Evolutionary conservation across 2,113 vertebrate genomes (phyloP).

Genomic region (Orthochromis indermauri): DNA sequence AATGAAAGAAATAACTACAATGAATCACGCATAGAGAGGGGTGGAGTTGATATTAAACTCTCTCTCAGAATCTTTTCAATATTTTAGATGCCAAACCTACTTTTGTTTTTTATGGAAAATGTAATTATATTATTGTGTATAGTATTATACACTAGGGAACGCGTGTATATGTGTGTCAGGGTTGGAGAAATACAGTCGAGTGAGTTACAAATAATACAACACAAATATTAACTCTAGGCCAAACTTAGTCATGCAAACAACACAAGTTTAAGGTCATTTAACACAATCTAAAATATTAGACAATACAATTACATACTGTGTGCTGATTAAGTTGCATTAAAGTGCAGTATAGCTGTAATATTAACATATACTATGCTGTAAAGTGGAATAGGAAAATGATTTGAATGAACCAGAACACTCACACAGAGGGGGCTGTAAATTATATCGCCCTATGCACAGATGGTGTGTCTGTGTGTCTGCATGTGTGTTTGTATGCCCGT

Average conservation of each 20-base stretch:
- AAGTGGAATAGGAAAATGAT: slow-evolving; percentile 43
- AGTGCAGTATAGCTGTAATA: background rate
- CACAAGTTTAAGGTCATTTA: background rate
- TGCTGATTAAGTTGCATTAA: background rate
- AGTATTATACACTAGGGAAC: background rate
- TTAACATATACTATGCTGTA: slow-evolving; percentile 13
- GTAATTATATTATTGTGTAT: slow-evolving; percentile 1
- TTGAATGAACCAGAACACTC: slow-evolving; percentile 14
- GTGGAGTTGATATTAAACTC: background rate
- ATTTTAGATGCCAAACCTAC: background rate
- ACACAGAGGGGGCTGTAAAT: slow-evolving; percentile 36
- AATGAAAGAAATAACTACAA: slow-evolving; percentile 35
- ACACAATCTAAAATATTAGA: background rate
- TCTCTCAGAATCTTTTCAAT: background rate
- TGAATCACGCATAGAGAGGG: background rate
- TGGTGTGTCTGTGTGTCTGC: slow-evolving; percentile 9
- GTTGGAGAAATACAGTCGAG: background rate
- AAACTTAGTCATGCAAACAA: background rate
- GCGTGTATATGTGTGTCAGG: background rate
- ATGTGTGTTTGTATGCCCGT: background rate
- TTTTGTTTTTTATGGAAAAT: slow-evolving; percentile 12
- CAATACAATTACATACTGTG: background rate
- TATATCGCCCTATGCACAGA: slow-evolving; percentile 28
- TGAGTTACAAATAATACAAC: background rate
- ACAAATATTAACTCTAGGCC: background rate